These are phyloP conservation scores for Cepaea nemoralis DNA, from an alignment of 1,140 invertebrate species.

Conservation along the genomic window DNA sequence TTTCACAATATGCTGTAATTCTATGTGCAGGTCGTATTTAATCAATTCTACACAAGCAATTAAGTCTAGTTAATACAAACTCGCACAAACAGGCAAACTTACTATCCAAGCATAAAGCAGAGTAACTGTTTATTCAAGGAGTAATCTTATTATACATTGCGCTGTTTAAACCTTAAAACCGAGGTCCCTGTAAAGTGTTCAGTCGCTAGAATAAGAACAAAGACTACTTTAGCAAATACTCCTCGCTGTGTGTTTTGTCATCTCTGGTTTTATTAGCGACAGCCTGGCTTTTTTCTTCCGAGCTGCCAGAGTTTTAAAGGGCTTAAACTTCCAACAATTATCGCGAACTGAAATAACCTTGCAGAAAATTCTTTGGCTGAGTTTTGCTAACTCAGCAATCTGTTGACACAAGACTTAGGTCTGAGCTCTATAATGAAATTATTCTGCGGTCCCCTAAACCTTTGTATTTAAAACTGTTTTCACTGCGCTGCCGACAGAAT, in stretches of 20 bases:
- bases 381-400: neutral
- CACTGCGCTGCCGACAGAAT: no score
- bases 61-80: no score
- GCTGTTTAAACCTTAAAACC: neutral
- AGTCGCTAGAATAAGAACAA: neutral
- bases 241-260: neutral
- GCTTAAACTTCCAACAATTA: constrained; percentile 1
- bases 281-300: neutral
- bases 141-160: neutral
- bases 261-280: neutral
- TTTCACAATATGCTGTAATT: no score
- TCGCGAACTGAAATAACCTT: constrained; percentile 15
- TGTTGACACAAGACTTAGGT: neutral
- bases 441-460: no score
- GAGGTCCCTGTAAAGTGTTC: neutral
- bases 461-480: no score
- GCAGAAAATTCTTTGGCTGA: neutral
- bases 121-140: neutral
- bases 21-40: no score
- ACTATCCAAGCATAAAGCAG: neutral
- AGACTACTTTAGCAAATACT: neutral
- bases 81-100: neutral
- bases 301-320: neutral
- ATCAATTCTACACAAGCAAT: no score
- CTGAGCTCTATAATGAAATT: no score